phyloP scores from a whole-genome alignment of 2,113 vertebrate genomes.

The Sminthopsis crassicaudata region DNA sequence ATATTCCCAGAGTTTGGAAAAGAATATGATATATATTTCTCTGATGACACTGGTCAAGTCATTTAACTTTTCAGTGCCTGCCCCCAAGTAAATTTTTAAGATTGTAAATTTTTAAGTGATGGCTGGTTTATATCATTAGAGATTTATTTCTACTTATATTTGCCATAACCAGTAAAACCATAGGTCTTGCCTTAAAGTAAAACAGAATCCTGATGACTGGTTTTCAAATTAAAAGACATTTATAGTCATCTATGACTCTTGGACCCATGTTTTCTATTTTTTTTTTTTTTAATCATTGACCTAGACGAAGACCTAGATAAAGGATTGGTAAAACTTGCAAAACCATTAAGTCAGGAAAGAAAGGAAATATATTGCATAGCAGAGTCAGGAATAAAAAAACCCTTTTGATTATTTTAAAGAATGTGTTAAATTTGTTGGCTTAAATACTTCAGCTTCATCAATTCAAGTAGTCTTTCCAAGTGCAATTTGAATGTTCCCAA shows the following conservation, averaged over 20 bases:
- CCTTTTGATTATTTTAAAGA: background rate
- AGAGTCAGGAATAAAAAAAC: background rate
- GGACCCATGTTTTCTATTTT: background rate
- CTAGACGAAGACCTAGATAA: background rate
- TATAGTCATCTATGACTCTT: background rate
- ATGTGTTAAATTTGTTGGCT: background rate
- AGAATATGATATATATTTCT: background rate
- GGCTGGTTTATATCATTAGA: background rate
- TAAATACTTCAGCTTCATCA: background rate
- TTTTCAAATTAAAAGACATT: background rate
- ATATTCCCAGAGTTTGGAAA: background rate
- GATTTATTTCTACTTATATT: background rate
- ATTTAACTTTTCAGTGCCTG: background rate
- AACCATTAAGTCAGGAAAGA: background rate
- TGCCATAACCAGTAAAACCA: background rate
- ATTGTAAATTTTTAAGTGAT: background rate
- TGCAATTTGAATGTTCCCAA: background rate
- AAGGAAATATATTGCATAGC: background rate
- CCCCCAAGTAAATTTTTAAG: background rate
- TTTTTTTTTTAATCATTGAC: background rate
- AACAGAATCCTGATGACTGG: background rate
- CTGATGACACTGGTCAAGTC: background rate
- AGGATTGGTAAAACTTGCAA: background rate
- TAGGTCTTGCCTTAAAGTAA: background rate
- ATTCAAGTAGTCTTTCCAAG: background rate